Conservation (phyloP, 53 echinoderm and acorn worm species). For the Mesocentrotus franciscanus region DNA sequence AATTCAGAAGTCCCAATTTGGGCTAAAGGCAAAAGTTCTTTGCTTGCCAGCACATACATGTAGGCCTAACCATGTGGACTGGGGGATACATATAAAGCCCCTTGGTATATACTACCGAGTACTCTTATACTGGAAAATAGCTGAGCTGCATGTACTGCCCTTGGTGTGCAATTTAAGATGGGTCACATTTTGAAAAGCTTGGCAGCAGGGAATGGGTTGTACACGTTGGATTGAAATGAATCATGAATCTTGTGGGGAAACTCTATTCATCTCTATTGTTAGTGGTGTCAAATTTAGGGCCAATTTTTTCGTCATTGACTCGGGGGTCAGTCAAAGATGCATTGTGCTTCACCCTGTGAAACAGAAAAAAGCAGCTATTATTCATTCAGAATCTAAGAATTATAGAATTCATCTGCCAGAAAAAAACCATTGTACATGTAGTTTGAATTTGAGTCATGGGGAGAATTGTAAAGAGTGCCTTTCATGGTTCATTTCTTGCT, state of each 20-base stretch:
- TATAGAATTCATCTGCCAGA: background rate
- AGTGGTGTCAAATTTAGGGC: slow-evolving; percentile 31
- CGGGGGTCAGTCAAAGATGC: slow-evolving; percentile 2
- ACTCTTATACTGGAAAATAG: background rate
- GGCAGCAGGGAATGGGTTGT: slow-evolving; percentile 6
- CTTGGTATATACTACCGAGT: too few relatives aligned
- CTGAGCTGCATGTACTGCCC: background rate
- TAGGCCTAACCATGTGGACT: too few relatives aligned
- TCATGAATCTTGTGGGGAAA: slow-evolving; percentile 5
- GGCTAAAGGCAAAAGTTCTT: too few relatives aligned
- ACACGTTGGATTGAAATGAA: slow-evolving; percentile 15
- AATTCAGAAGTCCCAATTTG: too few relatives aligned
- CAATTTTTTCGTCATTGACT: slow-evolving; percentile 16
- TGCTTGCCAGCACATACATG: too few relatives aligned
- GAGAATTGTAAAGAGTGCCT: background rate
- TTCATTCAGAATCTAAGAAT: slow-evolving; percentile 11
- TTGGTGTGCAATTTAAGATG: background rate
- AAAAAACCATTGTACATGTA: background rate
- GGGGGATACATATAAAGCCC: too few relatives aligned
- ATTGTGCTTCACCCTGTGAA: slow-evolving; percentile 1
- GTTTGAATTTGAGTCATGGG: background rate
- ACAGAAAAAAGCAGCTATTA: background rate
- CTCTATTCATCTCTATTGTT: background rate
- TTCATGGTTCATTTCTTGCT: background rate
- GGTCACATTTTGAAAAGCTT: background rate